These are phyloP conservation scores for Cyrtorhinus lividipennis DNA, from an alignment of 1,140 invertebrate species.

Conservation along the genomic window DNA sequence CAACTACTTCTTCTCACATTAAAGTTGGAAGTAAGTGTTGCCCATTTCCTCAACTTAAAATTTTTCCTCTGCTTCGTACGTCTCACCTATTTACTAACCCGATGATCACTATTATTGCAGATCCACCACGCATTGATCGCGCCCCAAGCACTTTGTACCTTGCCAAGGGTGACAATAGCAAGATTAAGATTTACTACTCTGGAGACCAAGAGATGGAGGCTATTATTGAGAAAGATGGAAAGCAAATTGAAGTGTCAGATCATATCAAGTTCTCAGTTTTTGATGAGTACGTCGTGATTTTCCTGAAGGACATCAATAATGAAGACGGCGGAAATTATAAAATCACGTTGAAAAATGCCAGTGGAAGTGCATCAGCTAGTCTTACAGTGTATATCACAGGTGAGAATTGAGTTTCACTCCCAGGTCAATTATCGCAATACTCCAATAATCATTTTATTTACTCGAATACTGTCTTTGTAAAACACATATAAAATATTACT, in stretches of 20 bases:
- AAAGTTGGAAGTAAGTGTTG: slow-evolving; percentile 66
- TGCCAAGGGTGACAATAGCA: slow-evolving; percentile 86
- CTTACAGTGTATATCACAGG: slow-evolving; percentile 81
- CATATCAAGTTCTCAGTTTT: slow-evolving; percentile 80
- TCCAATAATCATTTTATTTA: not conserved
- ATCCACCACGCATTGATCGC: slow-evolving; percentile 83
- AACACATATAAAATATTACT: too few species aligned
- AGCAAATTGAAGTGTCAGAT: slow-evolving; percentile 48
- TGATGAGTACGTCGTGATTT: slow-evolving; percentile 90
- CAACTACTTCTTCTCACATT: slow-evolving; percentile 67
- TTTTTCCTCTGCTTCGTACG: too few species aligned
- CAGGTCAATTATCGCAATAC: not conserved
- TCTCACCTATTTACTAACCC: too few species aligned
- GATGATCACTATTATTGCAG: too few species aligned
- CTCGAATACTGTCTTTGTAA: too few species aligned
- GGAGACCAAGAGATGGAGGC: slow-evolving; percentile 87
- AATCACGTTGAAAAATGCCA: slow-evolving; percentile 78
- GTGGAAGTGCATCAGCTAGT: slow-evolving; percentile 64
- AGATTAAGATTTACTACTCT: slow-evolving; percentile 84
- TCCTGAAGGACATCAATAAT: slow-evolving; percentile 73
- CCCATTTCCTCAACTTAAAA: too few species aligned
- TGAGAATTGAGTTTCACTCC: too few species aligned
- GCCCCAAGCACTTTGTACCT: slow-evolving; percentile 78
- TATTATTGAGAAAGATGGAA: slow-evolving; percentile 65
- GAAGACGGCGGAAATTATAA: slow-evolving; percentile 74